phyloP scores from a whole-genome alignment of 2,113 vertebrate species.

The Spea bombifrons region DNA sequence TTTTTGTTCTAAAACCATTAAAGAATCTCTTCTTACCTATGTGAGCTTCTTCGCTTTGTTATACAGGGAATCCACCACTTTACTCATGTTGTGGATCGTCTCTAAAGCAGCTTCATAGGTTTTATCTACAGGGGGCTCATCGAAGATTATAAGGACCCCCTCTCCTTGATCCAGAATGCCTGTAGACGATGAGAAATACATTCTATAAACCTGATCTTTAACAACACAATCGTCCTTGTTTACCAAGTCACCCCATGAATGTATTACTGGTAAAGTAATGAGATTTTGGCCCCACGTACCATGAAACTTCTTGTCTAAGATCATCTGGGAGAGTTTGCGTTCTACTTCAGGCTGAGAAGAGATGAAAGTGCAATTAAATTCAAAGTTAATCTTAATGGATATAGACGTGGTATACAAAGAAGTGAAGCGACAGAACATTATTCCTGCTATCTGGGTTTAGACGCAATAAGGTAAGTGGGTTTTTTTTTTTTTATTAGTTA shows the following conservation, averaged over 20 bases:
- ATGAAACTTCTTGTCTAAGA: slow-evolving; percentile 97
- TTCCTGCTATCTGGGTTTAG: no score
- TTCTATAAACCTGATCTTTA: no score
- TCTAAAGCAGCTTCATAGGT: slow-evolving; percentile 96
- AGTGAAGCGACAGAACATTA: no score
- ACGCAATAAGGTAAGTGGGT: no score
- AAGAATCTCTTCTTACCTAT: slow-evolving; percentile 78
- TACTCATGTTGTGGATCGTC: slow-evolving; percentile 99
- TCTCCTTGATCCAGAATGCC: slow-evolving; percentile 98
- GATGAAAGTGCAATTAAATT: no score
- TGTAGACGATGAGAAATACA: slow-evolving; percentile 50
- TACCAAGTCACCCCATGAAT: no score
- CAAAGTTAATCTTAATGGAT: no score
- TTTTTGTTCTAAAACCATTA: background rate
- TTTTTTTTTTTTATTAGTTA: background rate
- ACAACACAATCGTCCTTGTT: no score
- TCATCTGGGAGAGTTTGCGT: slow-evolving; percentile 98
- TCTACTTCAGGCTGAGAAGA: slow-evolving; percentile 87
- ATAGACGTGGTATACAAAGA: no score
- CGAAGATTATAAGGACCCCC: slow-evolving; percentile 96
- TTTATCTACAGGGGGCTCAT: slow-evolving; percentile 97
- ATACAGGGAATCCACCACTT: slow-evolving; percentile 99
- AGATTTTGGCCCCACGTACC: slow-evolving; percentile 68
- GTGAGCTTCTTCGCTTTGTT: slow-evolving; percentile 99
- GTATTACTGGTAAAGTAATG: background rate